Evolutionary conservation across 1,140 invertebrate genomes (phyloP), one percentile per base, ranked within the genome.

Genomic region (Eumaeus atala): DNA sequence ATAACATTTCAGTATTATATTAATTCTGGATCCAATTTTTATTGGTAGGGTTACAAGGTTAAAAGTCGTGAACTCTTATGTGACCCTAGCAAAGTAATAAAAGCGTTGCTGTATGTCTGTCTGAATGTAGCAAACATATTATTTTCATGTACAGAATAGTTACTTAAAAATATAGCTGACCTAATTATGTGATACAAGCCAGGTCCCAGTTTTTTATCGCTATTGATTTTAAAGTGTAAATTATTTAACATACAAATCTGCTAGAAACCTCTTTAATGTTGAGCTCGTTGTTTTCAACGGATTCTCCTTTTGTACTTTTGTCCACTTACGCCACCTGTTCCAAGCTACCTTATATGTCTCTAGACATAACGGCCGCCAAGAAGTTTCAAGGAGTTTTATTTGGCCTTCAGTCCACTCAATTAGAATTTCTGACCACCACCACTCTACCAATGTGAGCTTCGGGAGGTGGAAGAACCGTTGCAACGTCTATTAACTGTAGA

Each of bases 401-500:
- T 63, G 58, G 2, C 35, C 17, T 6, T 40, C 10, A 28, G 54
- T 56, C 64, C 64, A 70, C 3, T 50, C 11, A 5, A 8, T 48
- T 38, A 64, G 11, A 5, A 33, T 55, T 10, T 54, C 10, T 12
- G 54, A 48, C 66, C 68, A 70, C 64, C 64, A 65, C 68, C 59
- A 67, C 60, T 64, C 42, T 40, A 64, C 58, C 16, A 66, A 21
- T 7, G 33, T 58, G 21, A 8, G 60, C 51, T 14, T 49, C 54
- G 1, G 61, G 50, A 0, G 65, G 65, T 21, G 59, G 56, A 6
- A 59, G 48, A 8, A 51, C 56, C 7, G 65, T 67, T 28, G 42
- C 21, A 16, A 57, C 47, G 35, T 64, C 62, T 61, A 61, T 54
- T 16, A 67, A 59, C 5, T 38, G 17, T 14, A 36, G n/a, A 4